These are phyloP conservation scores for Anabacerthia variegaticeps DNA, from an alignment of 2,797 vertebrate species.

Conservation along the genomic window DNA sequence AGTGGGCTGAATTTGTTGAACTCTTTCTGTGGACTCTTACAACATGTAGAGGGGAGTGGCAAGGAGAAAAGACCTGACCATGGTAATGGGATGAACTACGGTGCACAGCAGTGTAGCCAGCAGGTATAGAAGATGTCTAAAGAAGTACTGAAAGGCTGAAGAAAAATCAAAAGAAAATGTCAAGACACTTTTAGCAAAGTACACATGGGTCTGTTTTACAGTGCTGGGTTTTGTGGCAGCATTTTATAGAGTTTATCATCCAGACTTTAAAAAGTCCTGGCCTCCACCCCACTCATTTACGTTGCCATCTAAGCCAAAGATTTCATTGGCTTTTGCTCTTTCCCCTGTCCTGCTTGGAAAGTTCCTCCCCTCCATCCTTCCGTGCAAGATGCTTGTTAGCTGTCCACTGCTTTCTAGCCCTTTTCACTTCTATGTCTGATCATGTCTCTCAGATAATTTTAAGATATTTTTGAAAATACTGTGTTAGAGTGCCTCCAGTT, in stretches of 20 bases:
- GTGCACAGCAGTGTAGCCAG: not conserved
- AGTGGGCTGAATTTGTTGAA: not conserved
- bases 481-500: not conserved
- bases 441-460: not conserved
- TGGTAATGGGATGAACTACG: not conserved
- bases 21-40: not conserved
- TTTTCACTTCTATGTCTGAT: not conserved
- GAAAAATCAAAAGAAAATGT: not conserved
- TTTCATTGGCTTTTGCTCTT: not conserved
- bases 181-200: not conserved
- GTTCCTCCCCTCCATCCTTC: not conserved
- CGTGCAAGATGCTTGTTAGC: not conserved
- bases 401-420: not conserved
- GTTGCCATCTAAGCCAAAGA: not conserved
- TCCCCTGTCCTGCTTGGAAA: not conserved
- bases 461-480: not conserved
- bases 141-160: not conserved
- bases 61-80: not conserved
- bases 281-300: not conserved
- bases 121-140: not conserved
- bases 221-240: not conserved
- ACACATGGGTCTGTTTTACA: rapidly evolving
- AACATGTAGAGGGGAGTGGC: not conserved
- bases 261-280: not conserved
- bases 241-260: not conserved